Conservation (phyloP, 2,797 vertebrate species). For the Nyctibius grandis region DNA sequence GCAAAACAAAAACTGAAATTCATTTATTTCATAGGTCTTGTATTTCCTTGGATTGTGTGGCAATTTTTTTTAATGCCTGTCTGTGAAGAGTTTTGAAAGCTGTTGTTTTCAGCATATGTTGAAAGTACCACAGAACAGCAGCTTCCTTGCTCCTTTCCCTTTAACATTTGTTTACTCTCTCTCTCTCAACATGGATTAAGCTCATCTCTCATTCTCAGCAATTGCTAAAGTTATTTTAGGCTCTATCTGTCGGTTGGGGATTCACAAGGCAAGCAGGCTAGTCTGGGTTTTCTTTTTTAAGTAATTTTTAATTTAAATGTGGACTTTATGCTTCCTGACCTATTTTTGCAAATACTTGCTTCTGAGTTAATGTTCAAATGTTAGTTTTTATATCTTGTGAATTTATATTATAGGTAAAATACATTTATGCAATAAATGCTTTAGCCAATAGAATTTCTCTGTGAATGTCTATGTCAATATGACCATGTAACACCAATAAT, state of each 20-base stretch:
- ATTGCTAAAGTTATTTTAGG: background rate
- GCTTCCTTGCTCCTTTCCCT: background rate
- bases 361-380: background rate
- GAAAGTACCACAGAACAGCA: background rate
- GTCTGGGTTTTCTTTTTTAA: background rate
- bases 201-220: background rate
- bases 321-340: background rate
- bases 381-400: background rate
- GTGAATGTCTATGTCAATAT: background rate
- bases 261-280: background rate
- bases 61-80: background rate
- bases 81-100: background rate
- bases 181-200: background rate
- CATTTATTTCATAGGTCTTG: accelerated
- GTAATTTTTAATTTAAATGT: background rate
- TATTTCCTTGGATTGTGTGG: background rate
- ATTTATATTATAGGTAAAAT: background rate
- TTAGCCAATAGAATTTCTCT: background rate
- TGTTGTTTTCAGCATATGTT: background rate
- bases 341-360: background rate
- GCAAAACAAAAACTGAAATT: background rate
- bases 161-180: background rate
- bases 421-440: background rate
- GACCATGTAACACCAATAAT: background rate
- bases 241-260: background rate